Percentiles rank a stretch among this genome's conserved stretches.
phyloP scores from a whole-genome alignment of 1,140 invertebrate species.

The Ceratitis capitata region DNA sequence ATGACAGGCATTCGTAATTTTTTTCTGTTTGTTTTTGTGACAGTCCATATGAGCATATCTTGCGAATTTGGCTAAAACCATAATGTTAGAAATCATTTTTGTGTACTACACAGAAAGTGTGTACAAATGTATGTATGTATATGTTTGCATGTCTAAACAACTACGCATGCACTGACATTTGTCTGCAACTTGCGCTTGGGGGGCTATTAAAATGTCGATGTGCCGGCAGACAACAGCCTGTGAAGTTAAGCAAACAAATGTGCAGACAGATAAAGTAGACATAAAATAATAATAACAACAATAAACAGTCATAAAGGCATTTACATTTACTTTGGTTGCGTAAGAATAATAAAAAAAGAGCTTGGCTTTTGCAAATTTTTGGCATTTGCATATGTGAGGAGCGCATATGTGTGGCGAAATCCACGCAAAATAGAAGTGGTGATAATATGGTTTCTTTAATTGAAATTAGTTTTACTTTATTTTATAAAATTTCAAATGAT shows the following conservation, averaged over 20 bases:
- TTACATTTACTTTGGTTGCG: conserved; percentile 7
- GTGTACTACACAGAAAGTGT: background rate
- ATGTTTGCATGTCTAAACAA: background rate
- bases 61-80: background rate
- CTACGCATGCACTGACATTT: background rate
- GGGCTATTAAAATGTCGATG: conserved; percentile 8
- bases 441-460: too few species aligned
- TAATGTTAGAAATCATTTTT: background rate
- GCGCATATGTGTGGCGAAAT: background rate
- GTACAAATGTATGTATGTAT: background rate
- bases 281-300: background rate
- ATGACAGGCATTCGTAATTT: background rate
- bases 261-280: background rate
- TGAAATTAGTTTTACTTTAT: too few species aligned
- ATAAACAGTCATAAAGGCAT: background rate
- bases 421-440: background rate
- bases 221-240: background rate
- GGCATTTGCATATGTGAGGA: background rate
- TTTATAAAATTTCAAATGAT: too few species aligned
- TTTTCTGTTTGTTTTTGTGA: background rate
- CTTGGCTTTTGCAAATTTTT: background rate
- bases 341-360: background rate
- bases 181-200: conserved; percentile 8
- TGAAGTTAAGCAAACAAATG: background rate
- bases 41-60: background rate